Evolutionary conservation across 2,888 invertebrate species (phyloP).

Genomic region (Tenthredo distinguenda): DNA sequence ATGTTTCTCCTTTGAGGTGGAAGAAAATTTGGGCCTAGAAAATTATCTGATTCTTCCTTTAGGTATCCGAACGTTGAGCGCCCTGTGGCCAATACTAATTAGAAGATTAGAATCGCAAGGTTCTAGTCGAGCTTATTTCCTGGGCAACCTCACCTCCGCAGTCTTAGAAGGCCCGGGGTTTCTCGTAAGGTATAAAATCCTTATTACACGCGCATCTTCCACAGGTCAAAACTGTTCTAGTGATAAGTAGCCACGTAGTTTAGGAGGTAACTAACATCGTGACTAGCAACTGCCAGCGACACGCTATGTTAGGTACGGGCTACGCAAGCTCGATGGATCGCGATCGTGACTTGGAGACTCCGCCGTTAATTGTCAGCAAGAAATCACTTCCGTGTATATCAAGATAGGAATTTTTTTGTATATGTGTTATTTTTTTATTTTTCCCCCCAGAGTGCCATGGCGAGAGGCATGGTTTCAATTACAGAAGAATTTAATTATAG

Average conservation of each 20-base stretch:
- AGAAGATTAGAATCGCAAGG: conserved; percentile 39
- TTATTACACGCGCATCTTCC: conserved; percentile 42
- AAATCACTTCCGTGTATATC: conserved; percentile 40
- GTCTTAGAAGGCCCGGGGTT: not conserved
- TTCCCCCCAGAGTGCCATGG: not conserved
- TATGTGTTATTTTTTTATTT: not conserved
- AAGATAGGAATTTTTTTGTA: conserved; percentile 5
- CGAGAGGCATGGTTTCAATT: not conserved
- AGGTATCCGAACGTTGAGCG: not conserved
- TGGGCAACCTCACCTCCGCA: not conserved
- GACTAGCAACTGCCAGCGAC: conserved; percentile 38
- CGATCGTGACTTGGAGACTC: conserved; percentile 42
- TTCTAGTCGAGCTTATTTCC: conserved; percentile 42
- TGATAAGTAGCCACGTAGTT: conserved; percentile 29
- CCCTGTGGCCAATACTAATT: conserved; percentile 25
- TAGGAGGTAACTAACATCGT: conserved; percentile 40
- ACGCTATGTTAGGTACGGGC: conserved; percentile 45
- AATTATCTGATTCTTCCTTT: not conserved
- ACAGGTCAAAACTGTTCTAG: conserved; percentile 32
- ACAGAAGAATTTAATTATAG: conserved; percentile 16
- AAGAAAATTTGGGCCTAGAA: not conserved
- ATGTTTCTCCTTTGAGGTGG: not conserved
- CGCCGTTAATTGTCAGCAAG: conserved; percentile 30
- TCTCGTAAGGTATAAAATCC: conserved; percentile 19
- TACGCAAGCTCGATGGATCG: conserved; percentile 28